Conservation (phyloP, 2,797 vertebrate species). For the Xerus rutilus region DNA sequence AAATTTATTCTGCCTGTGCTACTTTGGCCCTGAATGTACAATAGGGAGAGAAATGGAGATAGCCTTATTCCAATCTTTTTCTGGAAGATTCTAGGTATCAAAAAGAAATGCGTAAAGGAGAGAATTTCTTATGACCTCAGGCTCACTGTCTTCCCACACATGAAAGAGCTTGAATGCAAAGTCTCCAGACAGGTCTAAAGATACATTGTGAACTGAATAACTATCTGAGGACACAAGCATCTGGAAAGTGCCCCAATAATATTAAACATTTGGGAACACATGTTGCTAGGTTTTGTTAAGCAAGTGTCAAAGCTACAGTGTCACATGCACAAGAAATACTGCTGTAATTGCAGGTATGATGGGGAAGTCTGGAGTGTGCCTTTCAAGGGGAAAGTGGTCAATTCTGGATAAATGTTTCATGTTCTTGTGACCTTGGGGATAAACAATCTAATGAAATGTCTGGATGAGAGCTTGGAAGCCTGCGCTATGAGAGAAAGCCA, state of each 20-base stretch:
- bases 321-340: neutral
- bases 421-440: neutral
- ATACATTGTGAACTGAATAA: neutral
- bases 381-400: neutral
- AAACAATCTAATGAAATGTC: slow-evolving; percentile 49
- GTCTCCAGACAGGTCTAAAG: neutral
- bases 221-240: neutral
- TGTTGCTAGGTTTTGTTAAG: neutral
- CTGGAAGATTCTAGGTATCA: neutral
- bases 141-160: neutral
- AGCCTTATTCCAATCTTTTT: neutral
- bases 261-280: neutral
- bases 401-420: neutral
- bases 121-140: neutral
- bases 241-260: neutral
- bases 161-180: neutral
- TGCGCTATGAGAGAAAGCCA: neutral
- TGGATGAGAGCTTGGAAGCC: neutral
- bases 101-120: neutral
- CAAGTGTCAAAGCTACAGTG: neutral
- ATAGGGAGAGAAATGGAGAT: neutral
- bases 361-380: neutral
- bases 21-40: neutral
- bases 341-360: neutral
- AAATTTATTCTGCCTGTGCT: neutral